Evolutionary conservation across 2,888 invertebrate species (phyloP).

Genomic region (Microctonus aethiopoides): DNA sequence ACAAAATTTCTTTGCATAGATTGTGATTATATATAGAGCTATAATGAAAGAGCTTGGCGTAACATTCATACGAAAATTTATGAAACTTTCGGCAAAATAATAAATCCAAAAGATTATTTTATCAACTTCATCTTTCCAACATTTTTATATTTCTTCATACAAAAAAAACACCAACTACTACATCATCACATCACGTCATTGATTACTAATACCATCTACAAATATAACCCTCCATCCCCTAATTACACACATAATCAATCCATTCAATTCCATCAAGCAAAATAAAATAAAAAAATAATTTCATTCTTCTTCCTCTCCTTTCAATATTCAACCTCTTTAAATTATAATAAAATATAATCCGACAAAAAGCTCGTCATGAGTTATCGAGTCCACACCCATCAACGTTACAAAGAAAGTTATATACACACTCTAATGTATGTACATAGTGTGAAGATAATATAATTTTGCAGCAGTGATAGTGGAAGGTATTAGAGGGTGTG

Average conservation of each 20-base stretch:
- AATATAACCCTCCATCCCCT: slow-evolving; percentile 32
- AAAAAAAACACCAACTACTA: background rate
- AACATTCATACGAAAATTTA: too few species aligned
- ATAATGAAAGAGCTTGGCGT: too few species aligned
- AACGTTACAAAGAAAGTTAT: background rate
- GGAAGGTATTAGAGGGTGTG: background rate
- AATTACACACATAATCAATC: slow-evolving; percentile 42
- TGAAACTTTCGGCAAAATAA: slow-evolving; percentile 53
- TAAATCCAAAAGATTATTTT: slow-evolving; percentile 58
- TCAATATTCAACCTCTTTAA: background rate
- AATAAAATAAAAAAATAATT: background rate
- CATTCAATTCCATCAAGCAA: background rate
- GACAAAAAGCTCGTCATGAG: background rate
- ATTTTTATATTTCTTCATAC: too few species aligned
- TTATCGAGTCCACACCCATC: slow-evolving; percentile 1
- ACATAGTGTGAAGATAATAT: slow-evolving; percentile 19
- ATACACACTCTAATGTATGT: background rate
- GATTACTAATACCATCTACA: too few species aligned
- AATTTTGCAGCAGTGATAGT: slow-evolving; percentile 17
- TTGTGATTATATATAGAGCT: too few species aligned
- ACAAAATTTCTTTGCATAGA: too few species aligned
- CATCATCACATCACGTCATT: background rate
- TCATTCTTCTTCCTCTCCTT: background rate
- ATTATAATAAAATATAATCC: slow-evolving; percentile 1
- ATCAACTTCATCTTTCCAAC: slow-evolving; percentile 1